Base-by-base conservation (phyloP, 2,888 invertebrate genomes). In the Galeopsomyia nigrocyanea region DNA sequence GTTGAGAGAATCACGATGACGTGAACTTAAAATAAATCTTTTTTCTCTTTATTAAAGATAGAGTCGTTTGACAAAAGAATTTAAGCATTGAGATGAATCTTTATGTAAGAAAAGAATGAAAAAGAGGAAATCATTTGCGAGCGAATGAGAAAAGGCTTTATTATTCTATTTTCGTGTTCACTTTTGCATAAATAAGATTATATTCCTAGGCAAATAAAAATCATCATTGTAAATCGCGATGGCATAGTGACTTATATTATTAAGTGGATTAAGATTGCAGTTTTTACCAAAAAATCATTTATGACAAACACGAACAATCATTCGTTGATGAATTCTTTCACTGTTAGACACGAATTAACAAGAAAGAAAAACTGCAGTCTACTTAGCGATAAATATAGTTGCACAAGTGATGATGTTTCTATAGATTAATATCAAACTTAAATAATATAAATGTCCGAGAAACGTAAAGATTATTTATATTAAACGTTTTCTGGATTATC, bases 11-110 rank as follows among this genome's bases (percentile, higher is more conserved):
- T 26, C 65, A 65, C 16, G 14, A 73, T 21, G 39, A 62, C 14
- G 57, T 60, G 31, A 58, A 49, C 7, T 19, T 7, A 6, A 63
- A 51, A 56, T n/a, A 56, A 55, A 64, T 64, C 55, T 58, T 63
- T 56, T 22, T 21, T 56, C 21, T 74, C 26, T 26, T 26, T 26
- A 26, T 80, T 75, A 26, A 26, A 76, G 74, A 77, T 64, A 71
- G 73, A 73, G 72, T 73, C 31, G 22, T 57, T 63, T 64, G 16
- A 57, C 60, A n/a, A 60, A 68, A 57, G 73, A 73, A 74, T 75
- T 72, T 71, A 72, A 76, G 73, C 58, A 75, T 72, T 76, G 65
- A 75, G 73, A 73, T 73, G 74, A 71, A 63, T 74, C 75, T 76
- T 74, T 74, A 71, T 55, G 63, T 66, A 68, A 67, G 55, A 49